A percentile compares a stretch with the other conserved stretches of the same genome.
phyloP scores from a whole-genome alignment of 2,888 invertebrate species.

The Phania funesta region DNA sequence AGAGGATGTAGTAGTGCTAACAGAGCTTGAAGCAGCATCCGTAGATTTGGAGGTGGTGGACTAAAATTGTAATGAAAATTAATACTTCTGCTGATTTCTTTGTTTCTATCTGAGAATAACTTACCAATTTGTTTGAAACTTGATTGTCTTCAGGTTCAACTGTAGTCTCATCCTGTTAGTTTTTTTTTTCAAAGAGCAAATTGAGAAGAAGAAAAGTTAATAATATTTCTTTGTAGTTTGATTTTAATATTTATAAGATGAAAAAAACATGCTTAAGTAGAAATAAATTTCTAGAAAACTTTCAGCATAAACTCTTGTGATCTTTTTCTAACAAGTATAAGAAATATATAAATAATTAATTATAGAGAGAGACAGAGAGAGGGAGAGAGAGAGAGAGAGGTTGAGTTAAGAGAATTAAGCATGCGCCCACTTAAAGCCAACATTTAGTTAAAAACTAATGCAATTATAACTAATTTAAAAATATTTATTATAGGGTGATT shows the following conservation, averaged over 20 bases:
- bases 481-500: neutral
- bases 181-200: slow-evolving; percentile 11
- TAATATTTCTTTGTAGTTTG: neutral
- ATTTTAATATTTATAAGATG: neutral
- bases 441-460: slow-evolving; percentile 9
- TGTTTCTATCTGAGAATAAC: neutral
- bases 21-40: slow-evolving; percentile 60
- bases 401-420: neutral
- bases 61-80: slow-evolving; percentile 76
- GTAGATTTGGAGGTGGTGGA: slow-evolving; percentile 81
- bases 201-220: slow-evolving; percentile 11
- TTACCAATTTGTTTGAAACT: slow-evolving; percentile 63
- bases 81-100: neutral
- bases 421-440: slow-evolving; percentile 41
- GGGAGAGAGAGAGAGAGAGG: neutral
- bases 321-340: neutral
- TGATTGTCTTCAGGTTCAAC: slow-evolving; percentile 61
- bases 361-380: neutral
- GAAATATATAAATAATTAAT: neutral
- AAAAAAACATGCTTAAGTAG: slow-evolving; percentile 49
- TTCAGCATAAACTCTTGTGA: neutral
- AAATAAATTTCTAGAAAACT: neutral
- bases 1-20: slow-evolving; percentile 34
- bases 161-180: slow-evolving; percentile 61
- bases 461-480: neutral